Percentiles rank a stretch among this genome's conserved stretches.
Conservation (phyloP, 2,113 vertebrate species). For the Mesoclemmys tuberculata region DNA sequence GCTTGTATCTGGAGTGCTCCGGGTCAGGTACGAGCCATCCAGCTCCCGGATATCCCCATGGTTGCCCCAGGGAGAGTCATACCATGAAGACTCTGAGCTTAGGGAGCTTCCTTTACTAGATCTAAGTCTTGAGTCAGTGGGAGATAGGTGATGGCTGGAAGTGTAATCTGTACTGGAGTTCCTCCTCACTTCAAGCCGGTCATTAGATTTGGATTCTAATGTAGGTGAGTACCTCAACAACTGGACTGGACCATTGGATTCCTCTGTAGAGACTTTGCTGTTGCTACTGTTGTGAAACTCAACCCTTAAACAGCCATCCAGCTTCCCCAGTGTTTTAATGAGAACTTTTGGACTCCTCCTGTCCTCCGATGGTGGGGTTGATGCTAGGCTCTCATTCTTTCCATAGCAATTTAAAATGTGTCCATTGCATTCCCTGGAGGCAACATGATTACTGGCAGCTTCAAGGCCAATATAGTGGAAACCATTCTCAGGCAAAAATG, state of each 20-base stretch:
- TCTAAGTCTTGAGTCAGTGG: constrained; percentile 82
- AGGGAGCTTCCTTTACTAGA: constrained; percentile 95
- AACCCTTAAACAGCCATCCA: constrained; percentile 90
- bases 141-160: constrained; percentile 69
- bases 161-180: constrained; percentile 69
- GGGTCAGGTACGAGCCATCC: constrained; percentile 78
- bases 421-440: constrained; percentile 77
- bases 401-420: constrained; percentile 80
- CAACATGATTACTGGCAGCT: constrained; percentile 50
- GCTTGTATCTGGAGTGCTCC: constrained; percentile 75
- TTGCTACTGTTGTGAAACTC: constrained; percentile 89
- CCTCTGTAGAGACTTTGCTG: constrained; percentile 72
- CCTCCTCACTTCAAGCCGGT: constrained; percentile 69
- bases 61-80: constrained; percentile 93
- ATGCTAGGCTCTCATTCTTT: constrained; percentile 60
- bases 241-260: constrained; percentile 85
- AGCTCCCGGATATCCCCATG: constrained; percentile 82
- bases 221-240: constrained; percentile 92
- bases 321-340: constrained; percentile 89
- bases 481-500: constrained; percentile 78
- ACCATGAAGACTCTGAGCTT: constrained; percentile 96
- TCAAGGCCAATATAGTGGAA: constrained; percentile 77
- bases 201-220: constrained; percentile 76
- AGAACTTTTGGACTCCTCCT: constrained; percentile 92
- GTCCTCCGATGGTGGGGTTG: constrained; percentile 76